Evolutionary conservation across 2,888 invertebrate genomes (phyloP).

Genomic region (Amphimallon solstitiale): DNA sequence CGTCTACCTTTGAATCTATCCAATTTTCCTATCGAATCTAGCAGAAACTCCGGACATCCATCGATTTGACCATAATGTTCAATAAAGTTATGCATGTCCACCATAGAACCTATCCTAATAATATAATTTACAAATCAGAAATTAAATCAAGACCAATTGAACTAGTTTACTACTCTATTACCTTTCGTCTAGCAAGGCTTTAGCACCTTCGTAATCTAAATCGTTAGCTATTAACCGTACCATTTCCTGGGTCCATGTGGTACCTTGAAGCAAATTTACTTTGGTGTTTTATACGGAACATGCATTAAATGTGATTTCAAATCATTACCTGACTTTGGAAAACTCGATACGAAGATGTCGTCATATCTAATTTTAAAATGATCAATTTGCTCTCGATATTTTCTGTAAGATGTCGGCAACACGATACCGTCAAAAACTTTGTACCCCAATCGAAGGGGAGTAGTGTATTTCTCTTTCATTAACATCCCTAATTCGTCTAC

Average conservation of each 20-base stretch:
- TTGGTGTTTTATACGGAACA: neutral
- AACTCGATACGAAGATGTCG: constrained; percentile 65
- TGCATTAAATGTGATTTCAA: neutral
- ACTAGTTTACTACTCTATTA: no score
- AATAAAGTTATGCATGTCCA: no score
- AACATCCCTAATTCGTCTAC: no score
- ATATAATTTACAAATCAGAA: no score
- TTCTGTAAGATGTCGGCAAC: no score
- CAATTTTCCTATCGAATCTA: constrained; percentile 11
- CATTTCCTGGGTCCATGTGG: constrained; percentile 79
- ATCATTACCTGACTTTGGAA: constrained; percentile 64
- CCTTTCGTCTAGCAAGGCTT: constrained; percentile 66
- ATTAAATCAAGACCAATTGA: no score
- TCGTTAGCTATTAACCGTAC: constrained; percentile 72
- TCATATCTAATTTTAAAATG: constrained; percentile 61
- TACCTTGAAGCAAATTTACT: constrained; percentile 66
- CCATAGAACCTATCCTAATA: no score
- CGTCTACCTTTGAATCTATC: constrained; percentile 15
- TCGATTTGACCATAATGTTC: no score
- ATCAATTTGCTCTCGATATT: constrained; percentile 52
- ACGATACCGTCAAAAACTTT: no score
- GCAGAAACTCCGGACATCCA: constrained; percentile 9
- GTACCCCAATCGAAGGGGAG: no score
- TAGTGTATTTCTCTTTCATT: no score
- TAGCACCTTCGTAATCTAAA: constrained; percentile 68